A percentile compares a stretch with the other conserved stretches of the same genome.
phyloP scores from a whole-genome alignment of 1,140 invertebrate species.

The Thaumetopoea pityocampa region DNA sequence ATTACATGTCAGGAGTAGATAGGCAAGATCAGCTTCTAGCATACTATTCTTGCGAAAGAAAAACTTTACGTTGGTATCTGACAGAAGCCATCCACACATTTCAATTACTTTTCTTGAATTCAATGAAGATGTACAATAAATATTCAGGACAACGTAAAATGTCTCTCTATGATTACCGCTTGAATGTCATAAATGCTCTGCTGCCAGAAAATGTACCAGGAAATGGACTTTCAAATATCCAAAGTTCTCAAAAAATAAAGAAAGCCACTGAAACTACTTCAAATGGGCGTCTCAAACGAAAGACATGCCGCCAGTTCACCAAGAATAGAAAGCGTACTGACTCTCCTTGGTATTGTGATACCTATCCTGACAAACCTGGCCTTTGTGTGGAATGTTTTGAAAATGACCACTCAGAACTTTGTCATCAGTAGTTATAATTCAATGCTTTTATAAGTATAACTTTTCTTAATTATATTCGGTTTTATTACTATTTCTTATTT shows the following conservation, averaged over 20 bases:
- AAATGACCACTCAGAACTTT: no score
- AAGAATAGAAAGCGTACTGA: neutral
- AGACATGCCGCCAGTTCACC: neutral
- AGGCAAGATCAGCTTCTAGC: slow-evolving; percentile 2
- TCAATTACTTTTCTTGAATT: no score
- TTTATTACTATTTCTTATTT: no score
- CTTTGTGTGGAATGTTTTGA: neutral
- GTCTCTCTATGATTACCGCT: neutral
- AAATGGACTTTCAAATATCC: slow-evolving; percentile 20
- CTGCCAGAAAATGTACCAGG: slow-evolving; percentile 1
- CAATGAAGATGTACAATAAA: no score
- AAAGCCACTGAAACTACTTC: no score
- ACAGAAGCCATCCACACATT: slow-evolving; percentile 2
- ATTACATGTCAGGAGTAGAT: slow-evolving; percentile 2
- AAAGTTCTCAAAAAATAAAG: no score
- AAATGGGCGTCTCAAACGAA: slow-evolving; percentile 4
- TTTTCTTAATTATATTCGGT: no score
- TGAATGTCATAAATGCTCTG: neutral
- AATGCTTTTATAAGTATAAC: no score
- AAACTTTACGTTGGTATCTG: slow-evolving; percentile 4
- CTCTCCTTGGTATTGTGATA: neutral
- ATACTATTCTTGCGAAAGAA: slow-evolving; percentile 3
- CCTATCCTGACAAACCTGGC: neutral
- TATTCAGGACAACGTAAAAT: neutral
- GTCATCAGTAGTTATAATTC: no score